Conservation (phyloP, 2,113 vertebrate genomes). For the Archilochus colubris region DNA sequence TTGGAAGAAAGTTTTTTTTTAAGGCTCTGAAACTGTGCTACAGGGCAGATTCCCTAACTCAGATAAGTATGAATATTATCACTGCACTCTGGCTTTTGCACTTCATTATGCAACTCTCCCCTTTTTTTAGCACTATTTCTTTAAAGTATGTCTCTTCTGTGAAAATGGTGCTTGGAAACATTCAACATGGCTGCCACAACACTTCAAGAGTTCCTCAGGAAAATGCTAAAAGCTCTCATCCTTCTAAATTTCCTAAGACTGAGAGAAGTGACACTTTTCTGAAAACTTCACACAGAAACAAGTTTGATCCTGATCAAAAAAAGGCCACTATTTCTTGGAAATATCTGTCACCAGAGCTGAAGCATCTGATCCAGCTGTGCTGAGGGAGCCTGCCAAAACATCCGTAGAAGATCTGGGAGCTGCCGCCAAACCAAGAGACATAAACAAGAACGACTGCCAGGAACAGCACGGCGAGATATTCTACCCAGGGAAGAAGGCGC, state of each 20-base stretch:
- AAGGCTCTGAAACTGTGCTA: not conserved
- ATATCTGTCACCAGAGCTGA: slow-evolving; percentile 60
- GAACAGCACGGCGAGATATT: slow-evolving; percentile 55
- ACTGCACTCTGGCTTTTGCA: not conserved
- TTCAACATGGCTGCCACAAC: not conserved
- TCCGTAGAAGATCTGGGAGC: slow-evolving; percentile 46
- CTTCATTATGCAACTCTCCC: not conserved
- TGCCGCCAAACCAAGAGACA: slow-evolving; percentile 60
- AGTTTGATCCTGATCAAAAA: slow-evolving; percentile 22
- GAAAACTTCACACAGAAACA: slow-evolving; percentile 6
- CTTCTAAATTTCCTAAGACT: not conserved
- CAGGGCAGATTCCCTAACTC: not conserved
- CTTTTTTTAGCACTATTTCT: not conserved
- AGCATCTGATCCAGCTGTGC: slow-evolving; percentile 71
- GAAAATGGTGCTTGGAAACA: not conserved
- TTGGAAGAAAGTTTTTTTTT: not conserved
- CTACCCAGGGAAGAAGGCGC: slow-evolving; percentile 45
- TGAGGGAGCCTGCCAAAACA: slow-evolving; percentile 62
- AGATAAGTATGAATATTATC: not conserved
- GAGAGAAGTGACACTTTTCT: not conserved
- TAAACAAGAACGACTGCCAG: slow-evolving; percentile 68
- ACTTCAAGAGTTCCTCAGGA: not conserved
- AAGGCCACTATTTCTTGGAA: slow-evolving; percentile 59
- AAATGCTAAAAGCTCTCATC: not conserved
- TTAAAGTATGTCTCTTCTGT: not conserved